Evolutionary conservation across 2,888 invertebrate genomes (phyloP).

Genomic region (Bimastos eiseni): DNA sequence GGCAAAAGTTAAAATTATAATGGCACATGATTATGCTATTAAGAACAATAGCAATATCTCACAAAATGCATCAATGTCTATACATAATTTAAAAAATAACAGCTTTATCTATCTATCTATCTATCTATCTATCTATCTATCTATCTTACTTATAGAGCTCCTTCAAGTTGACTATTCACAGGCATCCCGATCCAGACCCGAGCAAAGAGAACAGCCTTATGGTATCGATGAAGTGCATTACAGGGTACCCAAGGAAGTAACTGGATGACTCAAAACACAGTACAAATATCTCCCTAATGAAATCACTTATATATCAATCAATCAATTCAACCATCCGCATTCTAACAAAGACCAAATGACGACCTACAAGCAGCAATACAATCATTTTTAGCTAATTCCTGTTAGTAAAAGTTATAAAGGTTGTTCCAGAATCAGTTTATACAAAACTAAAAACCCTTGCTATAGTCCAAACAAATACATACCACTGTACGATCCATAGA

Average conservation of each 20-base stretch:
- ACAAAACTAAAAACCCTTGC: background rate
- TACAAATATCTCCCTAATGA: too few species aligned
- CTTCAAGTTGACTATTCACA: too few species aligned
- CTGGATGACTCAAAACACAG: too few species aligned
- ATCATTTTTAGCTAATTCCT: background rate
- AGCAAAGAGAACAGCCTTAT: too few species aligned
- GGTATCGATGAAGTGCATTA: too few species aligned
- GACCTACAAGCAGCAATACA: background rate
- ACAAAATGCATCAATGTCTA: background rate
- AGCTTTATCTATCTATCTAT: background rate
- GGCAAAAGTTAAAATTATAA: background rate
- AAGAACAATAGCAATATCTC: background rate
- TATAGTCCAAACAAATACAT: background rate
- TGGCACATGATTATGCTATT: background rate
- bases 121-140: too few species aligned
- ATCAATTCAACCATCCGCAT: background rate
- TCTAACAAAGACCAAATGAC: background rate
- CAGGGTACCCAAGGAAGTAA: too few species aligned
- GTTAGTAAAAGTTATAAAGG: background rate
- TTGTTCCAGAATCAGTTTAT: conserved; percentile 9
- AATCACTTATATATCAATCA: too few species aligned
- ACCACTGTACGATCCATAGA: conserved; percentile 35
- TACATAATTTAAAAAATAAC: background rate
- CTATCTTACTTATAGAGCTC: too few species aligned
- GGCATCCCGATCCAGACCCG: too few species aligned